Conservation (phyloP, 2,797 vertebrate genomes). For the Epinephelus awoara region DNA sequence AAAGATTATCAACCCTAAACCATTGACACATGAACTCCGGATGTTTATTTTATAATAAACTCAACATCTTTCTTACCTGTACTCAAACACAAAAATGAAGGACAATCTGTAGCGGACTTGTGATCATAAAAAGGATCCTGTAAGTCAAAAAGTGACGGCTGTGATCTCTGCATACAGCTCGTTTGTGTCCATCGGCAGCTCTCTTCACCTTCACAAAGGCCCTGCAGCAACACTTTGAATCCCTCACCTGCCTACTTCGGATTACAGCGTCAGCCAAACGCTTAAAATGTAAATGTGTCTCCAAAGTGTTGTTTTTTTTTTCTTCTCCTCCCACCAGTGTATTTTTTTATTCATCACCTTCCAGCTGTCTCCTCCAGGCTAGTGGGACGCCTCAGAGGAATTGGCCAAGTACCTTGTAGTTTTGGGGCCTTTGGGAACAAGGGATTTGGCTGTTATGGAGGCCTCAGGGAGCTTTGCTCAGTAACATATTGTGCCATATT, state of each 20-base stretch:
- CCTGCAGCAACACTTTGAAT: constrained; percentile 10
- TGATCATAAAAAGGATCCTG: background rate
- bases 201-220: background rate
- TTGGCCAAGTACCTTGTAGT: constrained; percentile 12
- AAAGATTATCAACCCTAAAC: no score
- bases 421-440: constrained; percentile 20
- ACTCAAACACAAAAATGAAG: background rate
- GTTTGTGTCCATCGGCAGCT: constrained; percentile 15
- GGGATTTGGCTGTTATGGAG: constrained; percentile 3
- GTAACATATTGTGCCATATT: constrained; percentile 19
- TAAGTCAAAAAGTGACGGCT: background rate
- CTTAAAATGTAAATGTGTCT: constrained; percentile 40
- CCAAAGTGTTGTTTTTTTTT: background rate
- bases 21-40: no score
- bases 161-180: background rate
- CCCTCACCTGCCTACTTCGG: constrained; percentile 10
- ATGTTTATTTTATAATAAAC: no score
- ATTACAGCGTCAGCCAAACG: constrained; percentile 15
- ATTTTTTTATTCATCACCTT: constrained; percentile 43
- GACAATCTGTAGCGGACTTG: background rate
- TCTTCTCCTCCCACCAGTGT: constrained; percentile 21
- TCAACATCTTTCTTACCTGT: background rate
- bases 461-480: background rate
- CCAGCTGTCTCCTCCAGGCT: constrained; percentile 29
- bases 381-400: constrained; percentile 24